Evolutionary conservation across 2,888 invertebrate genomes (phyloP), one percentile per base, ranked within the genome.

Genomic region (Liodrosophila aerea): DNA sequence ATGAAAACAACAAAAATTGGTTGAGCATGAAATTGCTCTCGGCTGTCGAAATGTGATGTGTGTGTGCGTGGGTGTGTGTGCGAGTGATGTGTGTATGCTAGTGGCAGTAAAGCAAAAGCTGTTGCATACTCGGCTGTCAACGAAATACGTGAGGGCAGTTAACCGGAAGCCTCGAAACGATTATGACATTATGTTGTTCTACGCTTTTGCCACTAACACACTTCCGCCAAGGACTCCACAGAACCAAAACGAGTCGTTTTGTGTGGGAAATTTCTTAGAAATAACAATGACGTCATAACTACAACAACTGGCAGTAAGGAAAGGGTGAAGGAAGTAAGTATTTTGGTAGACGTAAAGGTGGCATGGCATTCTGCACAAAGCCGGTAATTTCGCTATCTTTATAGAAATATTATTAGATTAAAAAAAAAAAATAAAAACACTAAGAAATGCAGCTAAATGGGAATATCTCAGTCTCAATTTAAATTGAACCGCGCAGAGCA

Each of bases 21-120:
- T 85, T 80, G 64, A 80, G 87, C 87, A 86, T 82, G 76, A 87
- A 86, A 85, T 85, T 80, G 73, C 65, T 65, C 58, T 61, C 33
- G 51, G 45, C 70, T 69, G 44, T 40, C 30, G 41, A 58, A 78
- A 41, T 52, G 46, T 29, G 29, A 29, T 31, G 22, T 31, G 12
- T 7, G n/a, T 37, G 43, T 33, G 30, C 12, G 30, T 36, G 16
- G 9, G 29, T 16, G 18, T 43, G 39, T 31, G 33, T 13, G 40
- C 46, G 56, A 12, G 34, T 33, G 37, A 13, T 13, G 34, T 15
- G 13, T 18, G 49, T 37, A 16, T 22, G 37, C 53, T 16, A 29
- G 41, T 13, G 9, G 15, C 8, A 37, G 39, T 43, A 54, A 52
- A 41, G 29, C 34, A 31, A 73, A 63, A 39, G 58, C 80, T 66